These are phyloP conservation scores for Apodemia zela DNA, from an alignment of 2,888 invertebrate species.

Conservation along the genomic window DNA sequence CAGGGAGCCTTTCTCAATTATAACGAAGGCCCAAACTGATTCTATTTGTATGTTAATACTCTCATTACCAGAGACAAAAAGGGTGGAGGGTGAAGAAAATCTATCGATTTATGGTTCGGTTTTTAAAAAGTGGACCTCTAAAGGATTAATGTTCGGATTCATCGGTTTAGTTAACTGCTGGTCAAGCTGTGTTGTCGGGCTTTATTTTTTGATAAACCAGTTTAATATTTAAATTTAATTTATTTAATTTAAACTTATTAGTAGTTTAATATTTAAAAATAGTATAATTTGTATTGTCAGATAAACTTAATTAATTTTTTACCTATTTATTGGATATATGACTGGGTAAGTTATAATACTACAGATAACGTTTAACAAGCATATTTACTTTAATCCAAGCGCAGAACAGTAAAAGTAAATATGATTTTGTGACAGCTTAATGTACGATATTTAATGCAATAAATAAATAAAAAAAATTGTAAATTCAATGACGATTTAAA, in stretches of 20 bases:
- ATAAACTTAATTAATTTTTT: too few relatives aligned
- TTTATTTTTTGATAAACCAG: conserved; percentile 1
- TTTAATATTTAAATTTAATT: too few relatives aligned
- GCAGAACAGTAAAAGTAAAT: too few relatives aligned
- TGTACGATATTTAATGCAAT: too few relatives aligned
- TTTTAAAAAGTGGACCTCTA: conserved; percentile 39
- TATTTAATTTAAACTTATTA: too few relatives aligned
- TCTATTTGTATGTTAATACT: conserved; percentile 78
- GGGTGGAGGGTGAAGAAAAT: conserved; percentile 49
- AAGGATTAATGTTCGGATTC: conserved; percentile 36
- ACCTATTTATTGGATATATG: too few relatives aligned
- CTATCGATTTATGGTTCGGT: conserved; percentile 48
- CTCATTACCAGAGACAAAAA: conserved; percentile 73
- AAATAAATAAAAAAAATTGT: too few relatives aligned
- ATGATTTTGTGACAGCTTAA: too few relatives aligned
- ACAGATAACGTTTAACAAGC: too few relatives aligned
- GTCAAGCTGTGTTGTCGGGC: conserved; percentile 16
- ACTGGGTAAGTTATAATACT: too few relatives aligned
- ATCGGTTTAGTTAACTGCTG: conserved; percentile 3
- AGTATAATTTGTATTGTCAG: background rate
- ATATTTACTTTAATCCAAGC: too few relatives aligned
- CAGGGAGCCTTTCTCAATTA: conserved; percentile 73
- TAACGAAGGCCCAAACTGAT: conserved; percentile 55
- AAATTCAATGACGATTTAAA: too few relatives aligned
- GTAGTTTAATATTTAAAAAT: conserved; percentile 2